Evolutionary conservation across 2,888 invertebrate genomes (phyloP), one percentile per base, ranked within the genome.

Genomic region (Leptopterna dolabrata): DNA sequence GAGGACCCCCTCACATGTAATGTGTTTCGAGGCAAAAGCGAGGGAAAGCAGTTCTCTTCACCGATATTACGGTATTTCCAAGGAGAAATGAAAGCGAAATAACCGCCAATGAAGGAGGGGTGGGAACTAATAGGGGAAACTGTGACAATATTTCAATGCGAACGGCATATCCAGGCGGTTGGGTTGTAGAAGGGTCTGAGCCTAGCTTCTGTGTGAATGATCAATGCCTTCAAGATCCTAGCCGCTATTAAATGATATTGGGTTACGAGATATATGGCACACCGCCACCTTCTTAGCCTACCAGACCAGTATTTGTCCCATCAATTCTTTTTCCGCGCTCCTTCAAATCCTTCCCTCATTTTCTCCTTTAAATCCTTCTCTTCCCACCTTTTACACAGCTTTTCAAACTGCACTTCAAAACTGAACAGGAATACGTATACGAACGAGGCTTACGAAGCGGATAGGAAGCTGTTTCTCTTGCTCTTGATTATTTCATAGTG

Each of bases 191-290:
- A 63, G 63, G 63, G 63, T 63, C 63, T 63, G 63, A 63, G 43
- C 78, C 45, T 78, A 45, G 78, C 78, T 76, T 78, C 78, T 45
- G 45, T 43, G 27, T 27, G 78, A 78, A 78, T 78, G 78, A 78
- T 27, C 45, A 78, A 78, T 78, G 78, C 43, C 41, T 45, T 27
- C 45, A 78, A 78, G 78, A 78, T 78, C 78, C 78, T 43, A 78
- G 41, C 78, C 78, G 78, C 78, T 78, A 78, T 78, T 78, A 78
- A 78, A 78, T 43, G 78, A 78, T 78, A 78, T 78, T 78, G 78
- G 78, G 78, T 78, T 78, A 43, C 45, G 78, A 43, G 78, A 78
- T 78, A 43, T 78, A 78, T 76, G 45, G 78, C 27, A 43, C 78
- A 43, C 76, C 36, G 16, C 76, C 36, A 16, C 76, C 76, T 76